A percentile compares a stretch with the other conserved stretches of the same genome.
These are phyloP conservation scores for Lophotis ruficrista DNA, from an alignment of 2,113 vertebrate genomes.

Conservation along the genomic window DNA sequence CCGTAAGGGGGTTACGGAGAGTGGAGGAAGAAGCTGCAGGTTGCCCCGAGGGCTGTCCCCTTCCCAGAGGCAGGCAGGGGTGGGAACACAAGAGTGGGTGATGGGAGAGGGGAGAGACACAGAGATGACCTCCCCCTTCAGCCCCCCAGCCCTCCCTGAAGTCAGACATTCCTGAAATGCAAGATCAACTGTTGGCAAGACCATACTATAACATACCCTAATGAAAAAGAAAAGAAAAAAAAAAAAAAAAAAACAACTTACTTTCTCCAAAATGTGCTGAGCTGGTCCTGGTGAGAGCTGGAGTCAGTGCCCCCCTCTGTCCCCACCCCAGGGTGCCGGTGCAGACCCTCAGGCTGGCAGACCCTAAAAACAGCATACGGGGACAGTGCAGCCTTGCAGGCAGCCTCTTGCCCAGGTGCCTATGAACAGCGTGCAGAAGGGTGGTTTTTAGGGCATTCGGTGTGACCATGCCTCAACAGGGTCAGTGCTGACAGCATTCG, in stretches of 20 bases:
- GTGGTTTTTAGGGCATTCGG: neutral
- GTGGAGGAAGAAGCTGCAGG: neutral
- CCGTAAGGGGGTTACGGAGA: fast-evolving
- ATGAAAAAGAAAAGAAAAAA: neutral
- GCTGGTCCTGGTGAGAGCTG: neutral
- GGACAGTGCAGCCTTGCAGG: neutral
- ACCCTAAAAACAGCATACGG: neutral
- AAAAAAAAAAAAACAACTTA: neutral
- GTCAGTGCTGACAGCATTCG: neutral
- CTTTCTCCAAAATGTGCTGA: neutral
- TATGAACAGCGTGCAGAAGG: neutral
- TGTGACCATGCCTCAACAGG: neutral
- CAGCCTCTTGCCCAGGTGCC: neutral
- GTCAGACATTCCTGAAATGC: neutral
- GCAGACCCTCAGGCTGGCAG: neutral
- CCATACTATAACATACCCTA: neutral
- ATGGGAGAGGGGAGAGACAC: neutral
- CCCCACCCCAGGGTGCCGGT: fast-evolving
- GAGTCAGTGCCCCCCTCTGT: neutral
- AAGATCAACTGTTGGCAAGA: neutral
- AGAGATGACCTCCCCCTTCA: fast-evolving
- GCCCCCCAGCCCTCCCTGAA: neutral
- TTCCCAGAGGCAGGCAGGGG: neutral
- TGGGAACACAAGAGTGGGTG: neutral
- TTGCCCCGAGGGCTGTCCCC: fast-evolving